Evolutionary conservation across 1,140 invertebrate species (phyloP).

Genomic region (Pogonomyrmex barbatus): DNA sequence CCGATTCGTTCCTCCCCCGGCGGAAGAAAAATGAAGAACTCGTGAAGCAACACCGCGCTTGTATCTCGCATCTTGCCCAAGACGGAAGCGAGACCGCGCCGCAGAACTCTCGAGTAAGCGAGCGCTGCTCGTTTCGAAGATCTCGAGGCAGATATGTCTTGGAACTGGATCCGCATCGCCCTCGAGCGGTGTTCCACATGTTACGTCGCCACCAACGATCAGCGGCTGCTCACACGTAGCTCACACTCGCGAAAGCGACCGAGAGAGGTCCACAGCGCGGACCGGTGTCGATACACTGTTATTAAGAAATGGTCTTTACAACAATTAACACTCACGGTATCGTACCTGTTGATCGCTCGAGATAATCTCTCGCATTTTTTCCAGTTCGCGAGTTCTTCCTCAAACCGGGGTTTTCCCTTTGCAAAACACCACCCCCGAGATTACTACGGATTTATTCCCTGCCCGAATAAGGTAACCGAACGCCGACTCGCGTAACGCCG

Average conservation of each 20-base stretch:
- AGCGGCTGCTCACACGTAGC: background rate
- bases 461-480: background rate
- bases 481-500: background rate
- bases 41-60: background rate
- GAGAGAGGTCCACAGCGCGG: background rate
- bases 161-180: slow-evolving; percentile 39
- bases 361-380: background rate
- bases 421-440: background rate
- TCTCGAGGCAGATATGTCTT: slow-evolving; percentile 33
- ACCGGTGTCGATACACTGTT: background rate
- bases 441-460: slow-evolving; percentile 35
- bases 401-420: background rate
- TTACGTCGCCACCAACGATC: background rate
- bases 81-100: slow-evolving; percentile 37
- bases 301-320: slow-evolving; percentile 8
- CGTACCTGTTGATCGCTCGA: background rate
- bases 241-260: background rate
- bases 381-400: background rate
- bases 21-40: background rate
- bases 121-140: slow-evolving; percentile 25
- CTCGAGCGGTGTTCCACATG: slow-evolving; percentile 31
- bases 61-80: slow-evolving; percentile 35
- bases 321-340: slow-evolving; percentile 31
- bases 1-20: background rate
- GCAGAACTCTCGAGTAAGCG: slow-evolving; percentile 18